Evolutionary conservation across 2,797 vertebrate genomes (phyloP), one percentile per base, ranked within the genome.

Genomic region (Gambusia yucatana): DNA sequence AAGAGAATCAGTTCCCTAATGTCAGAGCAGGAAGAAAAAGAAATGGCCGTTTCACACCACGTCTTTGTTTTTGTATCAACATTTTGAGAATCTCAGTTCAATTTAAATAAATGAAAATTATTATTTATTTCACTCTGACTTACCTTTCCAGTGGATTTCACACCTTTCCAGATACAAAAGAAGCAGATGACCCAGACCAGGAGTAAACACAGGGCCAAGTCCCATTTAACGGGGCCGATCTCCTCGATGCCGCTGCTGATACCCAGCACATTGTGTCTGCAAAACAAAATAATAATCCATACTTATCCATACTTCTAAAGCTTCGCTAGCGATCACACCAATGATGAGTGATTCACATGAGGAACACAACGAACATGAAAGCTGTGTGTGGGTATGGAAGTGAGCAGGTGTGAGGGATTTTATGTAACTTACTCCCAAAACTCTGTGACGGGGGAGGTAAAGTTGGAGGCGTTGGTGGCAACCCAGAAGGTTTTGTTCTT

Each of bases 121-220:
- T 50, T 3, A 25, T 52, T 52, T 52, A 52, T 52, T 30, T 13
- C 13, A 13, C 9, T 2, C 14, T 14, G 14, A n/a, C 25, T 20
- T 92, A 99, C 98, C 95, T 99, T 99, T 84, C 98, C 98, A 0
- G 98, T 99, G 80, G 98, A 98, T 90, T 97, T 98, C 87, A 99
- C 97, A 25, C 98, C 98, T 93, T 99, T 99, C 98, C 98, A 99
- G 95, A 99, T 99, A 94, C 98, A 99, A 96, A 99, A 99, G 95
- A 99, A 99, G 87, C 98, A 99, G 93, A 99, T 96, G 91, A 99
- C 94, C 98, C 98, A 99, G 87, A 98, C 96, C 0, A 97, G 95
- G 52, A 99, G 96, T 50, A 99, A 96, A 94, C 98, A 99, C 77
- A 99, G 94, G 0, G 98, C 98, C 78, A 99, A 95, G 91, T 99